Base-by-base conservation (phyloP, 2,797 vertebrate genomes). In the Crossoptilon crossoptilon region DNA sequence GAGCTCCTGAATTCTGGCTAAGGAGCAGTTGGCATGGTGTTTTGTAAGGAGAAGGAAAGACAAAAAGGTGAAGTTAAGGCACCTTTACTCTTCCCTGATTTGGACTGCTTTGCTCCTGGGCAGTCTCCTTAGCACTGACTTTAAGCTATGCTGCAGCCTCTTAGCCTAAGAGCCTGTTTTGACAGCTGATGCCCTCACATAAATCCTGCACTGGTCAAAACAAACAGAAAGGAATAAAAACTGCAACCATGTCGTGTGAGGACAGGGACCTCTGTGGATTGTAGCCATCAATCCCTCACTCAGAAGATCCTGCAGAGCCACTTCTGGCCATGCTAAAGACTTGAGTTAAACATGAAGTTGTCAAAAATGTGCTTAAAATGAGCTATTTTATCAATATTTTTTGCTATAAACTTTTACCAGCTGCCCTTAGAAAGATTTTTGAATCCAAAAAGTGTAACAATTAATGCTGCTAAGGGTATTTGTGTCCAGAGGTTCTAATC, bases 141-240 rank as follows among this genome's bases (percentile, higher is more conserved):
- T 84, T 68, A 71, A 90, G 27, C 33, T 74, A 9, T 35, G 31
- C 46, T 67, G 87, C 31, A 82, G 53, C 35, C 24, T 56, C 33
- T 74, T 79, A 80, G 53, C 78, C 39, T 31, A 35, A 53, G 59
- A 73, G 31, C 23, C 39, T 91, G 78, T 89, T 95, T 77, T 82
- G 48, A 83, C 78, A 91, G 69, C 44, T 58, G 69, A 74, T 85
- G 44, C 41, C 66, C 24, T 26, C 33, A 35, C 37, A 74, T 66
- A 66, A 91, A 83, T 80, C 62, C 79, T 91, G 35, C 1, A 0
- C 56, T 11, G 39, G 33, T 78, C 77, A 91, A 91, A 95, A 81
- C 35, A 90, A 84, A 82, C 2, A 7, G 18, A 79, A 81, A 84
- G 24, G 71, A 87, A 92, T 58, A 56, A 73, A 85, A 90, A 82